Conservation (phyloP, 2,113 vertebrate species). For the Morone saxatilis region DNA sequence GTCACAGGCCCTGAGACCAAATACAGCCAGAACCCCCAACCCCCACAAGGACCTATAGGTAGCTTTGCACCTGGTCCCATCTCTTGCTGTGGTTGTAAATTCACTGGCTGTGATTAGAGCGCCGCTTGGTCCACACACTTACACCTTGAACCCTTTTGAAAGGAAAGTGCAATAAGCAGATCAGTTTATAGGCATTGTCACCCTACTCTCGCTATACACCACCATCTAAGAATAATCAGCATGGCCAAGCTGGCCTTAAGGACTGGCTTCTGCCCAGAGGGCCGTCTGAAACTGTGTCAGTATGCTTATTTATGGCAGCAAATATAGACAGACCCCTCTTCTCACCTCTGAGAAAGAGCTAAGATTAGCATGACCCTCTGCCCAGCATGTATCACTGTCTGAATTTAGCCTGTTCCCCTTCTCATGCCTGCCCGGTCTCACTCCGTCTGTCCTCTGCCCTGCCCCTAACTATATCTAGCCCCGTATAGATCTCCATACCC, state of each 20-base stretch:
- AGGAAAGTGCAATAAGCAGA: constrained; percentile 55
- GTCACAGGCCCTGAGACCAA: constrained; percentile 72
- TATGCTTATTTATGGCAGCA: constrained; percentile 83
- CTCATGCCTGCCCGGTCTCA: constrained; percentile 67
- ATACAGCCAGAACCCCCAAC: constrained; percentile 62
- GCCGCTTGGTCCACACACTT: constrained; percentile 37
- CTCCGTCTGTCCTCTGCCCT: constrained; percentile 70
- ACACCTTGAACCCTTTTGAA: constrained; percentile 47
- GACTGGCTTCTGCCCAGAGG: constrained; percentile 62
- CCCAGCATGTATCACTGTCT: constrained; percentile 75
- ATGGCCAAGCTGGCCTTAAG: constrained; percentile 52
- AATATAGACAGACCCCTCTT: constrained; percentile 81
- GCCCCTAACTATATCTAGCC: constrained; percentile 72
- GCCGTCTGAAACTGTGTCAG: constrained; percentile 79
- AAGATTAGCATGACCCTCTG: constrained; percentile 82
- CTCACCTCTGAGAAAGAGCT: constrained; percentile 81
- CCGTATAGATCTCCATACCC: constrained; percentile 65
- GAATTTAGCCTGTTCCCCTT: constrained; percentile 71
- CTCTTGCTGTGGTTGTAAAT: constrained; percentile 63
- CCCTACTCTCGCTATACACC: constrained; percentile 56
- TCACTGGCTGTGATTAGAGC: constrained; percentile 40
- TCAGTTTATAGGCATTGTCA: constrained; percentile 61
- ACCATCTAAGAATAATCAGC: constrained; percentile 70
- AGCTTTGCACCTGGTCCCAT: constrained; percentile 68
- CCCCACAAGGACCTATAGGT: constrained; percentile 51